Evolutionary conservation across 2,888 invertebrate genomes (phyloP).

Genomic region (Villa cingulata): DNA sequence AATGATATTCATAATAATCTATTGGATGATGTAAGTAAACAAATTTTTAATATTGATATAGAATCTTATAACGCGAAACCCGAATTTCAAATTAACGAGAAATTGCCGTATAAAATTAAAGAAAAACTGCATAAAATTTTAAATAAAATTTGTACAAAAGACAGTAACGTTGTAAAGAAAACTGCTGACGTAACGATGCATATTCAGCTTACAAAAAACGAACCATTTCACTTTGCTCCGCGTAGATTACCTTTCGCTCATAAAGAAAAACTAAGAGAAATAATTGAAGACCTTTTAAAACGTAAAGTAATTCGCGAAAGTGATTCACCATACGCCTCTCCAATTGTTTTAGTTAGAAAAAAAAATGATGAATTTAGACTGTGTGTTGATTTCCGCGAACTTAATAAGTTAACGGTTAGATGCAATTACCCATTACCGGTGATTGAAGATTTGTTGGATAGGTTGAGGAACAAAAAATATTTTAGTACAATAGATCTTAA

Average conservation of each 20-base stretch:
- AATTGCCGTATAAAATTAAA: too few relatives aligned
- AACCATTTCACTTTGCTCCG: neutral
- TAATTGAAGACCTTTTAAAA: conserved; percentile 3
- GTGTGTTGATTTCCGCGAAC: conserved; percentile 21
- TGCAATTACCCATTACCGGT: conserved; percentile 26
- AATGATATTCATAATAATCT: too few relatives aligned
- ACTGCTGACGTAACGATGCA: neutral
- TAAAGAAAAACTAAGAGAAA: neutral
- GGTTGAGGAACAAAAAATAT: conserved; percentile 7
- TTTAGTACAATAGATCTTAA: conserved; percentile 12
- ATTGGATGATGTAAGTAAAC: too few relatives aligned
- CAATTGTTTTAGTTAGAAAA: conserved; percentile 17
- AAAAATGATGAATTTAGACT: conserved; percentile 17
- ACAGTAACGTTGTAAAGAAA: too few relatives aligned
- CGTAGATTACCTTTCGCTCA: too few relatives aligned
- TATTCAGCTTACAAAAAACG: neutral
- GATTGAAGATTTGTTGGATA: conserved; percentile 25
- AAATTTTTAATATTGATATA: too few relatives aligned
- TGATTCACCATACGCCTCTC: conserved; percentile 7
- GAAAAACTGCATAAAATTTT: too few relatives aligned
- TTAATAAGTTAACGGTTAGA: conserved; percentile 19
- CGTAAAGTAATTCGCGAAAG: conserved; percentile 14
- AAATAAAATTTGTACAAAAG: too few relatives aligned
- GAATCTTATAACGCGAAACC: too few relatives aligned
- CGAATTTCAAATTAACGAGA: too few relatives aligned